Evolutionary conservation across 2,113 vertebrate genomes (phyloP), one percentile per base, ranked within the genome.

Genomic region (Phalacrocorax brasilianus): DNA sequence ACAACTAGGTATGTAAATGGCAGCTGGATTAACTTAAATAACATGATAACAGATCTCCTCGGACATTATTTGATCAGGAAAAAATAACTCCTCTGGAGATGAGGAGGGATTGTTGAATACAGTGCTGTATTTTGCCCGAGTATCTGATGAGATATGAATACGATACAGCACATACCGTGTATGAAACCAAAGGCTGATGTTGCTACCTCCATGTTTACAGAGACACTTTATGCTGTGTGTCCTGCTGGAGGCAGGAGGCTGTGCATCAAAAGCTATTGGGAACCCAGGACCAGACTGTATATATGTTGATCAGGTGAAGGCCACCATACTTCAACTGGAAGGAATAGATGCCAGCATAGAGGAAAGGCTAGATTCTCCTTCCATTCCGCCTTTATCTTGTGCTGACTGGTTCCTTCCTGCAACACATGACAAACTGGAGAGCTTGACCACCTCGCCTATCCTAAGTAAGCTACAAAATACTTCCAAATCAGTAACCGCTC

Each of bases 231-330:
- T 99, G 98, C 97, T 99, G 95, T 99, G 99, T 97, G 99, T 99
- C 44, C 97, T 99, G 91, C 96, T 99, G 74, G 99, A 99, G 96
- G 99, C 99, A 9, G 99, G 99, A 21, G 99, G 99, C 8, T 99
- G 99, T 77, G 97, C 99, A 6, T 98, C 99, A 20, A 98, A 97
- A 76, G 98, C 98, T 42, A 27, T 97, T 86, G 99, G 98, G 59
- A 98, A 98, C 91, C 98, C 99, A 19, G 99, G 99, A 67, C 99
- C 99, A 1, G 99, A 99, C 61, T 99, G 98, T 55, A 98, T 99
- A 42, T 99, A 99, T 8, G 98, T 99, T 21, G 99, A 99, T 95
- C 99, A 99, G 95, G 98, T 98, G 70, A 99, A 99, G 97, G 98
- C 99, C 71, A 98, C 99, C 7, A 98, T 99, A 50, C 98, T 99